Evolutionary conservation across 2,797 vertebrate genomes (phyloP), one percentile per base, ranked within the genome.

Genomic region (Philypnodon macrostomus): DNA sequence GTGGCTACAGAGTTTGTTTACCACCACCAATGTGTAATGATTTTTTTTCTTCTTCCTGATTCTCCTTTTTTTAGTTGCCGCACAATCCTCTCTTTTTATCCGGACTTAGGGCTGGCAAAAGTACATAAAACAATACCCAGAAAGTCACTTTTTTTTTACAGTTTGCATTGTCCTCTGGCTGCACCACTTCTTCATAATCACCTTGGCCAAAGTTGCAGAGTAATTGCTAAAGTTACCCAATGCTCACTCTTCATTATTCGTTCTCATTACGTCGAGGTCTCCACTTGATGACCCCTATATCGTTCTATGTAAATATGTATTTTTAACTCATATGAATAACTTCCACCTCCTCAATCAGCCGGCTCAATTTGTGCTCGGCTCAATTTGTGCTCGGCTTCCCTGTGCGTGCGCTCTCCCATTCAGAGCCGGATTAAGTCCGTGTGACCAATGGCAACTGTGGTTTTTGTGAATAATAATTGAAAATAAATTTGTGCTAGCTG

Each of bases 401-500:
- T 32, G 45, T 67, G 37, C 59, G 70, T 80, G 77, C 61, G 59
- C 63, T 75, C 63, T 74, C 64, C 78, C 77, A 77, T 80, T 84
- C 80, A 74, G 71, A 17, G 45, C 38, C 31, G 84, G 85, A 88
- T 86, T 85, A 84, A 81, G 81, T 81, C 81, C 51, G 58, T 78
- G 72, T 86, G 79, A 74, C 78, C 73, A 80, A 63, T 70, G 74
- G 78, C 58, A 7, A 27, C 67, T 73, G 33, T 65, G 63, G 73
- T 75, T 84, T 69, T 37, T 59, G 60, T 79, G 76, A 85, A 84
- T 73, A 71, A 66, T 88, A 88, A 85, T 86, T 84, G 72, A 83
- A 87, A 88, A 77, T 85, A 78, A 82, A 84, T 91, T 91, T 85
- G 83, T 73, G 75, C 85, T 73, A 69, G 63, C 77, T 78, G 73